Evolutionary conservation across 2,888 invertebrate species (phyloP).

Genomic region (Eugnorisma glareosa): DNA sequence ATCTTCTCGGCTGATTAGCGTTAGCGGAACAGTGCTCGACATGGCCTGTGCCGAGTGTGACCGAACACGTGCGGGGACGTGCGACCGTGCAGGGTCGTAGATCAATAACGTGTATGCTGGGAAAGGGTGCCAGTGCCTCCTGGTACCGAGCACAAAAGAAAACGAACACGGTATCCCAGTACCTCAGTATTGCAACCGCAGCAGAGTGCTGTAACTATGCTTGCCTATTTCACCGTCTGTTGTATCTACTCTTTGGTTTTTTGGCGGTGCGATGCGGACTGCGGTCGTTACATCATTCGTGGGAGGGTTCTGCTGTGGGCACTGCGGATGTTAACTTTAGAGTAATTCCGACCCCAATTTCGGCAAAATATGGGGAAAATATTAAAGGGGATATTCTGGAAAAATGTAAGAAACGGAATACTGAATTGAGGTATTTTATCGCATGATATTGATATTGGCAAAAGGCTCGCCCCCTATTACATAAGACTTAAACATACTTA

Average conservation of each 20-base stretch:
- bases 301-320: constrained; percentile 39
- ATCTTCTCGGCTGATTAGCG: constrained; percentile 58
- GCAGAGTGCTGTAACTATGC: constrained; percentile 13
- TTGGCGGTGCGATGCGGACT: constrained; percentile 47
- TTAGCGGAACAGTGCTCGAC: constrained; percentile 50
- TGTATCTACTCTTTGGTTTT: constrained; percentile 29
- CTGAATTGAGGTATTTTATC: background rate
- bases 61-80: constrained; percentile 53
- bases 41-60: constrained; percentile 30
- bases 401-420: background rate
- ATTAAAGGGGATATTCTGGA: background rate
- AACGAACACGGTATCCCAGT: constrained; percentile 14
- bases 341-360: constrained; percentile 22
- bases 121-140: constrained; percentile 28
- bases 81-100: constrained; percentile 54
- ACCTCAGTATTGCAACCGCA: constrained; percentile 19
- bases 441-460: background rate
- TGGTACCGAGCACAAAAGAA: constrained; percentile 28
- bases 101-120: constrained; percentile 51
- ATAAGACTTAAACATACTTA: background rate
- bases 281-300: constrained; percentile 51
- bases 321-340: constrained; percentile 49
- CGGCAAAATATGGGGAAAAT: background rate
- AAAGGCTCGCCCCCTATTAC: background rate
- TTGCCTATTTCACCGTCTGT: constrained; percentile 9